Evolutionary conservation across 2,888 invertebrate genomes (phyloP).

Genomic region (Fragum sueziense): DNA sequence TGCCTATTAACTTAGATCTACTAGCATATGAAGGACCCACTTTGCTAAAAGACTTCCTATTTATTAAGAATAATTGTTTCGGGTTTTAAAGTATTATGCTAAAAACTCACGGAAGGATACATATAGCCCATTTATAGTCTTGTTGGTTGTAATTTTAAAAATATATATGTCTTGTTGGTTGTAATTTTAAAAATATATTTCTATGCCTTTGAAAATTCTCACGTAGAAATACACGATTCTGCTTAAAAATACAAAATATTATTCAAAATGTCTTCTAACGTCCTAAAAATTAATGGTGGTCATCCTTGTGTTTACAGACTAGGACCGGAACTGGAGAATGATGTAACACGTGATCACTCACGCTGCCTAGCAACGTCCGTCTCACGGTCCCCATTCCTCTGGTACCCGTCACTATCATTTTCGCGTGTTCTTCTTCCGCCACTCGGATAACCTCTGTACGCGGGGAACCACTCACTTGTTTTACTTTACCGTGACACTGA

Average conservation of each 20-base stretch:
- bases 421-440: constrained; percentile 58
- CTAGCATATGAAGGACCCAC: too few relatives aligned
- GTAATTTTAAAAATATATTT: too few relatives aligned
- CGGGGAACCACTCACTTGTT: constrained; percentile 43
- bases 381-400: constrained; percentile 60
- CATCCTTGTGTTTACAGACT: constrained; percentile 60
- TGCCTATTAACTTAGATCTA: too few relatives aligned
- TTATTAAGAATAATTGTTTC: too few relatives aligned
- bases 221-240: neutral
- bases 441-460: constrained; percentile 43
- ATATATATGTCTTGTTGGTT: too few relatives aligned
- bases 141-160: too few relatives aligned
- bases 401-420: constrained; percentile 58
- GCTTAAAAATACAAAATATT: neutral
- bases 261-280: neutral
- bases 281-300: constrained; percentile 32
- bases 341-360: constrained; percentile 65
- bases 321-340: constrained; percentile 64
- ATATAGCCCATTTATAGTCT: too few relatives aligned
- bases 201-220: too few relatives aligned
- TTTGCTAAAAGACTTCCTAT: too few relatives aligned
- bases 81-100: too few relatives aligned
- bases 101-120: too few relatives aligned
- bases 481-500: constrained; percentile 55
- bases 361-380: constrained; percentile 63